These are phyloP conservation scores for Solea solea DNA, from an alignment of 2,113 vertebrate genomes.

Conservation along the genomic window DNA sequence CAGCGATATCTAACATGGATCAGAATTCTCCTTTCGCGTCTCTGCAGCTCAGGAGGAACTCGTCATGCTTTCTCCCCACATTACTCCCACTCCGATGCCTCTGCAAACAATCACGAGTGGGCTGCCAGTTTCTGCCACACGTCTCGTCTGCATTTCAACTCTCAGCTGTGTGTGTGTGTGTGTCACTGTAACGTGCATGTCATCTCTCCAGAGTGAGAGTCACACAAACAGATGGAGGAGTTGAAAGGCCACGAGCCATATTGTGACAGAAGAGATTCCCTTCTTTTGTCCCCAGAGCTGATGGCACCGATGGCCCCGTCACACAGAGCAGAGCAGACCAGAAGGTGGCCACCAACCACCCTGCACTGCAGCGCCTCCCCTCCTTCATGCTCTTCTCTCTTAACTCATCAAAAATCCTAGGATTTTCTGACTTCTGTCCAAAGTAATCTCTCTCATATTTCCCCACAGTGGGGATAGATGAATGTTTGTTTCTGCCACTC, in stretches of 20 bases:
- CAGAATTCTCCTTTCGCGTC: conserved; percentile 28
- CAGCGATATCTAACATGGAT: conserved; percentile 32
- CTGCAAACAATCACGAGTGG: conserved; percentile 76
- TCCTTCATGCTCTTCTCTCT: no score
- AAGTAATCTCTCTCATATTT: no score
- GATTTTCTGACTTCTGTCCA: no score
- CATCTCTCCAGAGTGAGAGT: conserved; percentile 57
- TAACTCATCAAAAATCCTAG: no score
- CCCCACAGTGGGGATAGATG: no score
- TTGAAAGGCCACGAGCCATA: conserved; percentile 82
- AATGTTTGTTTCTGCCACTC: no score
- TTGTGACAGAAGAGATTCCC: conserved; percentile 83
- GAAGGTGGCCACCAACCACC: conserved; percentile 27
- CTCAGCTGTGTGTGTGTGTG: not conserved
- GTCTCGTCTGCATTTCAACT: conserved; percentile 46
- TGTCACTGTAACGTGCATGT: conserved; percentile 56
- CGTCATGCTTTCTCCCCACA: conserved; percentile 51
- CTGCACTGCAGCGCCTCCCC: conserved; percentile 6
- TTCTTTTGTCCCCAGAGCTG: conserved; percentile 72
- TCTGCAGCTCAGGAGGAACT: conserved; percentile 41
- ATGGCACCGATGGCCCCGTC: conserved; percentile 54
- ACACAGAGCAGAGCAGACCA: conserved; percentile 49
- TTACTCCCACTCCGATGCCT: conserved; percentile 59
- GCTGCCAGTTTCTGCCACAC: conserved; percentile 65
- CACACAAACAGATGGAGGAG: conserved; percentile 84